phyloP scores from a whole-genome alignment of 2,113 vertebrate species.

The Psilopogon haemacephalus region DNA sequence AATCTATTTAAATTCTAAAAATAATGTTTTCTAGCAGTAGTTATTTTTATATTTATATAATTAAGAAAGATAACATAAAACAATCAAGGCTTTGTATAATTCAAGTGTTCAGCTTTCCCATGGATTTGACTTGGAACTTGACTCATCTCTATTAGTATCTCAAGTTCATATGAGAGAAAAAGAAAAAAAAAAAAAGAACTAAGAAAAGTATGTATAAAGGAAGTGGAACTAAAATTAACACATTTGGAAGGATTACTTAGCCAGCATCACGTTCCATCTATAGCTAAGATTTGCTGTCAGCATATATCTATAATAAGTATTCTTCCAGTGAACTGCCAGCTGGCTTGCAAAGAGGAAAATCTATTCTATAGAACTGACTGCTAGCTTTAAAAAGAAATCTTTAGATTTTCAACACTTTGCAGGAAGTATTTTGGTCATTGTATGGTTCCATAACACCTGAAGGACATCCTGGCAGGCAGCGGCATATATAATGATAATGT shows the following conservation, averaged over 20 bases:
- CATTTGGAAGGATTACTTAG: constrained; percentile 32
- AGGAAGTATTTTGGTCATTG: neutral
- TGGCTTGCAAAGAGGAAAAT: constrained; percentile 51
- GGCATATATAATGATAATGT: constrained; percentile 25
- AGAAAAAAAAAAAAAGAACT: neutral
- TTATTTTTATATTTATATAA: neutral
- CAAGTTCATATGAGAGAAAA: neutral
- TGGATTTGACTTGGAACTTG: neutral
- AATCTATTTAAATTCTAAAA: constrained; percentile 8
- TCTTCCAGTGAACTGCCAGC: constrained; percentile 52
- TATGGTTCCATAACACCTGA: constrained; percentile 44
- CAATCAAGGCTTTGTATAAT: neutral
- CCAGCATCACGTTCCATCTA: constrained; percentile 23
- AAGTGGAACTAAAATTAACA: constrained; percentile 55
- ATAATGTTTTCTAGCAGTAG: neutral
- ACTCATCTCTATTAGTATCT: neutral
- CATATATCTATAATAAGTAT: constrained; percentile 45
- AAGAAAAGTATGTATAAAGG: constrained; percentile 16
- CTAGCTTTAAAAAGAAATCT: constrained; percentile 41
- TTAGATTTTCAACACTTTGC: neutral
- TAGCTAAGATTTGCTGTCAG: constrained; percentile 47
- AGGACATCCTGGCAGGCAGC: constrained; percentile 36
- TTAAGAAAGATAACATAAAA: neutral
- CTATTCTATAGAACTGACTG: constrained; percentile 6
- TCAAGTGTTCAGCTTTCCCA: neutral